Conservation (phyloP, 2,888 invertebrate genomes). For the Melanargia galathea region DNA sequence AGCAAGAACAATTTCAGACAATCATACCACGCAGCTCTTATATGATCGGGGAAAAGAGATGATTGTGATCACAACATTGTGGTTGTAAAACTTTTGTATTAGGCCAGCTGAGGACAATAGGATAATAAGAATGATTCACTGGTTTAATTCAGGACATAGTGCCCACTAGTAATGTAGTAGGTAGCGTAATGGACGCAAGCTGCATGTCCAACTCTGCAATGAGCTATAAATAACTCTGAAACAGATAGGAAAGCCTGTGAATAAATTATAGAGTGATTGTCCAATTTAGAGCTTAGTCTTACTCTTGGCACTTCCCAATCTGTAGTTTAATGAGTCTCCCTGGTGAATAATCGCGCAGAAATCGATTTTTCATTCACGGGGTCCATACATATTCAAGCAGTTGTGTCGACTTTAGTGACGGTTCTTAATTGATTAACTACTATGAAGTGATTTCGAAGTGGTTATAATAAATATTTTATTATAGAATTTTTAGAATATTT, state of each 20-base stretch:
- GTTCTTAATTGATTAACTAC: constrained; percentile 36
- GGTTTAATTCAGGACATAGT: not conserved
- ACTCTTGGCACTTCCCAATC: constrained; percentile 18
- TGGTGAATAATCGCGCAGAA: constrained; percentile 39
- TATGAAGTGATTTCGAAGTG: constrained; percentile 12
- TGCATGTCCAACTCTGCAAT: not conserved
- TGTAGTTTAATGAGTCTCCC: constrained; percentile 29
- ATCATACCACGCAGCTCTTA: too few species aligned
- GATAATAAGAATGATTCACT: too few species aligned
- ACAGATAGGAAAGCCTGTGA: constrained; percentile 1
- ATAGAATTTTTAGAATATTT: too few species aligned
- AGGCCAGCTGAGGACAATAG: too few species aligned
- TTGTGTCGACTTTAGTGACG: constrained; percentile 32
- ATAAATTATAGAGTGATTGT: constrained; percentile 19
- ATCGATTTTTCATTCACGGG: constrained; percentile 41
- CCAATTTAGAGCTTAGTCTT: constrained; percentile 10
- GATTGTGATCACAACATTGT: too few species aligned
- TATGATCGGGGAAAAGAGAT: too few species aligned
- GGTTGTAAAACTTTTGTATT: too few species aligned
- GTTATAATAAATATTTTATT: not conserved
- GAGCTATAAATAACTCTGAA: constrained; percentile 10
- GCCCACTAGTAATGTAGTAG: not conserved
- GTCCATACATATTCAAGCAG: constrained; percentile 41
- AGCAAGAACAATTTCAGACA: too few species aligned
- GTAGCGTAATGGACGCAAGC: not conserved